phyloP scores from a whole-genome alignment of 2,113 vertebrate genomes.

The Noturus placidus region DNA sequence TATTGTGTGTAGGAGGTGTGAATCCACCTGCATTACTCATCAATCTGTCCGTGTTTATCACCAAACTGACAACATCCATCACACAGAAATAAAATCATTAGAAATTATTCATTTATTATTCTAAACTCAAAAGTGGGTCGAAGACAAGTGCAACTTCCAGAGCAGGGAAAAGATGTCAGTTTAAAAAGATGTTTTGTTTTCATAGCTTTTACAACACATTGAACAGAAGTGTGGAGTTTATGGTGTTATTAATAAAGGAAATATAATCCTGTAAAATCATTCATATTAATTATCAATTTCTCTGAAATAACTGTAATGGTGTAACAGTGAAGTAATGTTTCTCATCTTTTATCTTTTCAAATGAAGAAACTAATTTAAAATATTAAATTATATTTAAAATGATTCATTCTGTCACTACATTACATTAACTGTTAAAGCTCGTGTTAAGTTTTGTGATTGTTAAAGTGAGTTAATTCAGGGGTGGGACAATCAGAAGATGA shows the following conservation, averaged over 20 bases:
- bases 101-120: constrained; percentile 9
- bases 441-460: neutral
- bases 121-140: neutral
- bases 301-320: neutral
- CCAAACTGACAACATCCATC: constrained; percentile 13
- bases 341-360: neutral
- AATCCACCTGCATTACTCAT: constrained; percentile 10
- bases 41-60: constrained; percentile 25
- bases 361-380: neutral
- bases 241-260: neutral
- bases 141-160: neutral
- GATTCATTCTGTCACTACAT: neutral
- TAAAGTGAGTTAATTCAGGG: neutral
- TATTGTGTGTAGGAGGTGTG: constrained; percentile 2
- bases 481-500: neutral
- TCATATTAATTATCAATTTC: neutral
- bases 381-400: neutral
- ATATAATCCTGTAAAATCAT: neutral
- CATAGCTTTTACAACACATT: neutral
- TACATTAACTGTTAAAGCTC: neutral
- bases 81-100: neutral
- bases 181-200: neutral
- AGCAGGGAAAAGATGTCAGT: neutral
- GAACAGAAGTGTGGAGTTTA: neutral
- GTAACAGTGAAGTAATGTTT: neutral